A percentile compares a stretch with the other conserved stretches of the same genome.
Evolutionary conservation across 2,113 vertebrate genomes (phyloP).

Genomic region (Laticauda laticaudata): DNA sequence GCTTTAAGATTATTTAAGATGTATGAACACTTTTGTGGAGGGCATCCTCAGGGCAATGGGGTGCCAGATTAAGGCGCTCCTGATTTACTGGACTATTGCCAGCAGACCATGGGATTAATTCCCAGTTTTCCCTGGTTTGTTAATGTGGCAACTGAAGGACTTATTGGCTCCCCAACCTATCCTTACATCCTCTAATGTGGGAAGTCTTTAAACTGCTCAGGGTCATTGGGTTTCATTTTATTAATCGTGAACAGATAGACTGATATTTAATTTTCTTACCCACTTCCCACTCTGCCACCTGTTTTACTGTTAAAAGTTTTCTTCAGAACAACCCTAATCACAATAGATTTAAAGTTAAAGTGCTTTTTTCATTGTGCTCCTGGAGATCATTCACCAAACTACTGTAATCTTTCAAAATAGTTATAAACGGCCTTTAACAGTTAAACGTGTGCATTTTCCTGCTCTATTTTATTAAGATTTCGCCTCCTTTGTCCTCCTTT

Average conservation of each 20-base stretch:
- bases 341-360: neutral
- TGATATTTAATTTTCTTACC: neutral
- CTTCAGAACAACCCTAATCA: neutral
- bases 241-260: neutral
- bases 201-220: neutral
- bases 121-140: neutral
- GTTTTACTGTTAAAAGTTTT: neutral
- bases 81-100: neutral
- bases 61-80: neutral
- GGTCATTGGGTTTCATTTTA: neutral
- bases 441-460: neutral
- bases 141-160: neutral
- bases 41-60: neutral
- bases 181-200: neutral
- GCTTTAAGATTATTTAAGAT: neutral
- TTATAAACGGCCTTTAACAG: neutral
- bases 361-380: neutral
- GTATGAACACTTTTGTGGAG: neutral
- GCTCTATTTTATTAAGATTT: neutral
- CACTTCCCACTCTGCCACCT: neutral
- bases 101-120: neutral
- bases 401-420: neutral
- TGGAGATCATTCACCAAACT: neutral
- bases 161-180: neutral
- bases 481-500: neutral